Base-by-base conservation (phyloP, 2,113 vertebrate genomes). In the Grallaria varia region DNA sequence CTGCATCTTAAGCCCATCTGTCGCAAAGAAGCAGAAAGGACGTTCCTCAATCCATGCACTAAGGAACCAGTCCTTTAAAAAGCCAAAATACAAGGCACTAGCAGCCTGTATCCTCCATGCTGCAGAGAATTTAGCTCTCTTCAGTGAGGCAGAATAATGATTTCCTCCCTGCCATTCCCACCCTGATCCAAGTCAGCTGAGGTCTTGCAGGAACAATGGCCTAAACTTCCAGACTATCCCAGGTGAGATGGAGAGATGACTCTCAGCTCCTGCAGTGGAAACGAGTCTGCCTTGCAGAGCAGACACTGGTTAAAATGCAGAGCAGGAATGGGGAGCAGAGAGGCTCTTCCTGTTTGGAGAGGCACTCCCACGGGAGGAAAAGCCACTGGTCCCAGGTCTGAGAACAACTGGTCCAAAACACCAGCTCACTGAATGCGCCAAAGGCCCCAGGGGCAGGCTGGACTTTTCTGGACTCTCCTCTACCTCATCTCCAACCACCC, bases 241-340 rank as follows among this genome's bases (percentile, higher is more conserved):
- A 9, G 5, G 8, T 0, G 0, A 63, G 45, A 47, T 8, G 19
- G 55, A 74, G 60, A 59, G 33, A 8, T 25, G 52, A 40, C 15
- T 58, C 22, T 22, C 28, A 44, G 74, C 42, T 84, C 55, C 75
- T 21, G 39, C 76, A 58, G n/a, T 44, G 74, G 55, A 58, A 89
- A 42, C 0, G 0, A 74, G 45, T n/a, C 67, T 58, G n/a, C 49
- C 79, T 73, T 24, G 53, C 59, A 40, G 80, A 84, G 73, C 27
- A 80, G 30, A 76, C 31, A 5, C 35, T 49, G 31, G 16, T 66
- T 49, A 78, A 89, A 86, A 87, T 50, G 50, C 68, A 87, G 55
- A 87, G 68, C 67, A 69, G 59, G 30, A 40, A 67, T 1, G 9
- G 35, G 17, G 49, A 72, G 45, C 50, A 82, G 55, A 80, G 55